Conservation (phyloP, 2,888 invertebrate species). For the Ennomos erosarius region DNA sequence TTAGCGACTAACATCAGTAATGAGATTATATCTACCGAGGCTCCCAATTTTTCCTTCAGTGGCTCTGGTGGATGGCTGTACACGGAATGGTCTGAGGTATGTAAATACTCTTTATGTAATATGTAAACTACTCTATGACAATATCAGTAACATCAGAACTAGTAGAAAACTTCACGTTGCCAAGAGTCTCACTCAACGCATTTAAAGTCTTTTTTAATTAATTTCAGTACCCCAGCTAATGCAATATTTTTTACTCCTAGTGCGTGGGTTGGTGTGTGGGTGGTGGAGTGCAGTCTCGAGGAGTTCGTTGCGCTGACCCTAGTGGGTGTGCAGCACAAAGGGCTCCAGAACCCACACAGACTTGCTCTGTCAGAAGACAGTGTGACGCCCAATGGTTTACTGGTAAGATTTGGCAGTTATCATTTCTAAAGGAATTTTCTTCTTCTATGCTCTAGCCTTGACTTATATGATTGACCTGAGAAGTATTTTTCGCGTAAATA, state of each 20-base stretch:
- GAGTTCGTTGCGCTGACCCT: constrained; percentile 89
- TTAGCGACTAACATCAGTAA: constrained; percentile 65
- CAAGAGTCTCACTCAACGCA: too few relatives aligned
- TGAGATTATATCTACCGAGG: constrained; percentile 58
- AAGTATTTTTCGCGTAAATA: constrained; percentile 2
- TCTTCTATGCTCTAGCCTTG: background rate
- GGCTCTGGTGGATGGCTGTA: constrained; percentile 84
- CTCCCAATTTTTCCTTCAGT: constrained; percentile 66
- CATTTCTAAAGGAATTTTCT: too few relatives aligned
- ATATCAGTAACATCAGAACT: background rate
- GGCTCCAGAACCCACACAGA: constrained; percentile 86
- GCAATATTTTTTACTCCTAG: constrained; percentile 53
- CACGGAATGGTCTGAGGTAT: constrained; percentile 86
- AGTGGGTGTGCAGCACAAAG: constrained; percentile 86
- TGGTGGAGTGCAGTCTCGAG: constrained; percentile 90
- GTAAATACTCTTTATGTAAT: constrained; percentile 13
- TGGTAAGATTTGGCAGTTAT: constrained; percentile 70
- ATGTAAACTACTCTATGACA: background rate
- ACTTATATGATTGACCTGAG: background rate
- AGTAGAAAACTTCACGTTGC: background rate
- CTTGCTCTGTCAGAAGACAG: constrained; percentile 88
- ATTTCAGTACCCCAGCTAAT: too few relatives aligned
- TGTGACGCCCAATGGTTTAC: constrained; percentile 94
- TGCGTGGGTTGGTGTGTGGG: constrained; percentile 92
- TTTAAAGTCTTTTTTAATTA: too few relatives aligned